These are phyloP conservation scores for Solea senegalensis DNA, from an alignment of 2,113 vertebrate genomes.

Conservation along the genomic window DNA sequence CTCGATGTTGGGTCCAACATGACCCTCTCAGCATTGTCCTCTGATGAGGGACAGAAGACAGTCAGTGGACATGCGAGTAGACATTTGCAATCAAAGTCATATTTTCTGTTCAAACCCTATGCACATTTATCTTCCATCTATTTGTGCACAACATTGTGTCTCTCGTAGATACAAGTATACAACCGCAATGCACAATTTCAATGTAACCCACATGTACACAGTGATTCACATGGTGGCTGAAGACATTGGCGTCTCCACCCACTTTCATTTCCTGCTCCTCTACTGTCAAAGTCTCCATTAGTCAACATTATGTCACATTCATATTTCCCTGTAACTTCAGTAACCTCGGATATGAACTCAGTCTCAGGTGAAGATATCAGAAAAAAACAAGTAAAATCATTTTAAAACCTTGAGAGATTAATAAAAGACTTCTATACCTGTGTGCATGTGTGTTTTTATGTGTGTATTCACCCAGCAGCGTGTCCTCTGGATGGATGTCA, in stretches of 20 bases:
- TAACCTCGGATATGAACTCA: background rate
- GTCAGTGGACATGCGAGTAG: background rate
- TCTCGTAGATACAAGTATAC: background rate
- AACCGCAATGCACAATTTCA: conserved; percentile 1
- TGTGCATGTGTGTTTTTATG: background rate
- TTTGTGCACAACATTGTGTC: background rate
- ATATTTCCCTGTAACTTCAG: conserved; percentile 2
- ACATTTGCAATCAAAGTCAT: background rate
- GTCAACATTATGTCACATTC: conserved; percentile 18
- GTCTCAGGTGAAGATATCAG: no score
- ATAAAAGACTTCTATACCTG: background rate
- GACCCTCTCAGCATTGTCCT: conserved; percentile 94
- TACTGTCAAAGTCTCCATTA: conserved; percentile 22
- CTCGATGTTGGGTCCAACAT: conserved; percentile 94
- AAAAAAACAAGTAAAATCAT: no score
- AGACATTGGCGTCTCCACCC: conserved; percentile 29
- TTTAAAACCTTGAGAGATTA: no score
- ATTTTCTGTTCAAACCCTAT: no score
- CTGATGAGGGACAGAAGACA: conserved; percentile 69
- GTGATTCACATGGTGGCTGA: conserved; percentile 40
- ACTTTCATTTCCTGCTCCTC: conserved; percentile 69
- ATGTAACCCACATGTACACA: conserved; percentile 1
- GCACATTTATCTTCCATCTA: background rate
- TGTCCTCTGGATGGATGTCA: conserved; percentile 91
- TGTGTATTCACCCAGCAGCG: conserved; percentile 85